A percentile compares a stretch with the other conserved stretches of the same genome.
Evolutionary conservation across 2,888 invertebrate species (phyloP).

Genomic region (Latrodectus hesperus): DNA sequence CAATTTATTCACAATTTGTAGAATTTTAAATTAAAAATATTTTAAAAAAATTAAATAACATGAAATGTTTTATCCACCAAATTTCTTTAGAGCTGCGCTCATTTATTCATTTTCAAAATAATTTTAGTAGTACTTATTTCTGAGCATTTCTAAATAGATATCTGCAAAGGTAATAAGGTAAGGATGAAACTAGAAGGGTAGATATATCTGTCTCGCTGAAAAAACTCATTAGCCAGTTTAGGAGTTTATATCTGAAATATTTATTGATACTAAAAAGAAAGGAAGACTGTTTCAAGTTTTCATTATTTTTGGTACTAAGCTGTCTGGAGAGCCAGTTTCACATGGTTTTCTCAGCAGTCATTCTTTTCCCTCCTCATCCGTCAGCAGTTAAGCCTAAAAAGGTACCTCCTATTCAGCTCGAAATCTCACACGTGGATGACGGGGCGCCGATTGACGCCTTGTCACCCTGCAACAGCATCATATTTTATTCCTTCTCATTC

Average conservation of each 20-base stretch:
- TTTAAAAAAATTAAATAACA: no score
- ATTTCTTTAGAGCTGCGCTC: no score
- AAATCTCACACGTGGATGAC: constrained; percentile 42
- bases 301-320: constrained; percentile 8
- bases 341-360: not conserved
- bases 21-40: no score
- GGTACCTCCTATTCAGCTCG: constrained; percentile 35
- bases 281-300: not conserved
- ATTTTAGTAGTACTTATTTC: no score
- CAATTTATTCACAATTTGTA: no score
- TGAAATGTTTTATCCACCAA: no score
- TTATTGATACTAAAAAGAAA: constrained; percentile 1
- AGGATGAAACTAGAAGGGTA: not conserved
- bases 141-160: no score
- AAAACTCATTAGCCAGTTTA: not conserved
- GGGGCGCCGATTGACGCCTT: constrained; percentile 46
- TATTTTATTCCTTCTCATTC: constrained; percentile 6
- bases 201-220: not conserved
- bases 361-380: not conserved
- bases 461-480: constrained; percentile 17
- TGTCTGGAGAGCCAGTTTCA: not conserved
- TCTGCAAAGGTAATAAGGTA: no score
- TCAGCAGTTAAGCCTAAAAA: constrained; percentile 14
- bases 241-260: not conserved
- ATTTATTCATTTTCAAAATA: no score